Evolutionary conservation across 2,888 invertebrate genomes (phyloP).

Genomic region (Chalcosyrphus nemorum): DNA sequence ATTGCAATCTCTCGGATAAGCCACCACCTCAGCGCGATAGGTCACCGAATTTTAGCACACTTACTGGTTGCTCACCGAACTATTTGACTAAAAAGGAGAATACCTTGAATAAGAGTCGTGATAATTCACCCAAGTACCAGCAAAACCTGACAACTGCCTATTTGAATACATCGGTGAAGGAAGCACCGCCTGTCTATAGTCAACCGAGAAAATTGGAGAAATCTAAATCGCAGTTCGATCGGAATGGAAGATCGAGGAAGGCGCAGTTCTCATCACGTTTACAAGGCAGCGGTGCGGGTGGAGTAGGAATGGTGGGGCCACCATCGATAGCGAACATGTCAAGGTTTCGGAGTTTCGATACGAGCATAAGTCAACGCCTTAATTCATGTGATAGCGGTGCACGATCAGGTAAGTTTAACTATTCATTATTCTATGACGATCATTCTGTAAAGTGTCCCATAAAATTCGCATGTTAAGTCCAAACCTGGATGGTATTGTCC

Average conservation of each 20-base stretch:
- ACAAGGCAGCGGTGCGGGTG: slow-evolving; percentile 72
- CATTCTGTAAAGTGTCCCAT: too few species aligned
- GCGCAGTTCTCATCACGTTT: slow-evolving; percentile 83
- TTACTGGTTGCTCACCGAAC: slow-evolving; percentile 81
- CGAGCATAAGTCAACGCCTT: slow-evolving; percentile 82
- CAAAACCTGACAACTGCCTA: slow-evolving; percentile 79
- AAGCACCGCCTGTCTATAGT: slow-evolving; percentile 79
- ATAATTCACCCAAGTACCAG: slow-evolving; percentile 81
- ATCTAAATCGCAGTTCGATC: slow-evolving; percentile 77
- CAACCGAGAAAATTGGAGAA: slow-evolving; percentile 75
- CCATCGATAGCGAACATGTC: slow-evolving; percentile 82
- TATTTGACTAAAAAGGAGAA: slow-evolving; percentile 81
- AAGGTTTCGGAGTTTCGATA: slow-evolving; percentile 86
- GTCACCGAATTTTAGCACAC: slow-evolving; percentile 80
- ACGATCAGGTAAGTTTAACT: slow-evolving; percentile 79
- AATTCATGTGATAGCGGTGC: slow-evolving; percentile 83
- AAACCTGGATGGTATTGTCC: too few species aligned
- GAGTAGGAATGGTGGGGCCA: slow-evolving; percentile 47
- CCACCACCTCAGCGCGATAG: slow-evolving; percentile 78
- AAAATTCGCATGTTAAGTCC: too few species aligned
- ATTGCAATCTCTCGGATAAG: slow-evolving; percentile 80
- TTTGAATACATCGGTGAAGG: slow-evolving; percentile 79
- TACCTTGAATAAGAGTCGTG: slow-evolving; percentile 78
- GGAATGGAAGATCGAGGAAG: slow-evolving; percentile 83
- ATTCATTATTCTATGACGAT: neutral